Evolutionary conservation across 2,113 vertebrate species (phyloP).

Genomic region (Taxidea taxus): DNA sequence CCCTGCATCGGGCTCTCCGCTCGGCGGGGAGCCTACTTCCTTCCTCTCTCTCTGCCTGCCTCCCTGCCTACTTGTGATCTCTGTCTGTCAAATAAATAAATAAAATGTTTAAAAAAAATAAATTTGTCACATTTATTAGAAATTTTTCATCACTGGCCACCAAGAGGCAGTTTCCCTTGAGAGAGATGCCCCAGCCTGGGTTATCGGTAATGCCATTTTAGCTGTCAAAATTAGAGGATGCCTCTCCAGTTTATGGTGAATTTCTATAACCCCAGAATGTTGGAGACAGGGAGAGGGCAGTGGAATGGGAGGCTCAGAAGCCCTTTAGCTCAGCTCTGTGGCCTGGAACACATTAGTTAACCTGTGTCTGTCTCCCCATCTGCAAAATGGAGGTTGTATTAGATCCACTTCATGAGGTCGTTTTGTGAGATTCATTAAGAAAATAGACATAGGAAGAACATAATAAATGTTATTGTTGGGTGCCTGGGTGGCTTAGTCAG

Average conservation of each 20-base stretch:
- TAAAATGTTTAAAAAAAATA: not conserved
- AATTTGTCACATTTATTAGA: not conserved
- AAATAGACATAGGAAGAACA: not conserved
- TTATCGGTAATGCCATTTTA: not conserved
- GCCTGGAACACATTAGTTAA: not conserved
- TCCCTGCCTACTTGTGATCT: too few relatives aligned
- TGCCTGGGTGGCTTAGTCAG: not conserved
- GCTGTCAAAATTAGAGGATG: not conserved
- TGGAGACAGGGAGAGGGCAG: not conserved
- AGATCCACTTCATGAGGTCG: not conserved
- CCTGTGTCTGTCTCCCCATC: not conserved
- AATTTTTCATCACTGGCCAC: not conserved
- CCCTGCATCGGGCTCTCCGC: too few relatives aligned
- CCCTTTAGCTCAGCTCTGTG: not conserved
- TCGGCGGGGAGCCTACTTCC: too few relatives aligned
- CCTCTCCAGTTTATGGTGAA: not conserved
- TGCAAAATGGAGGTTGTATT: not conserved
- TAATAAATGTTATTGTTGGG: not conserved
- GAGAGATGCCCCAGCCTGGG: not conserved
- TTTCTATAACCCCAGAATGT: not conserved
- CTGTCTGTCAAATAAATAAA: too few relatives aligned
- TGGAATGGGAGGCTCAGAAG: not conserved
- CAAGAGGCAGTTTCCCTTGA: not conserved
- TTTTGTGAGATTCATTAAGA: not conserved
- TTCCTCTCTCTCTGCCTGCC: too few relatives aligned